phyloP scores from a whole-genome alignment of 2,888 invertebrate species.

The Drymonia ruficornis region DNA sequence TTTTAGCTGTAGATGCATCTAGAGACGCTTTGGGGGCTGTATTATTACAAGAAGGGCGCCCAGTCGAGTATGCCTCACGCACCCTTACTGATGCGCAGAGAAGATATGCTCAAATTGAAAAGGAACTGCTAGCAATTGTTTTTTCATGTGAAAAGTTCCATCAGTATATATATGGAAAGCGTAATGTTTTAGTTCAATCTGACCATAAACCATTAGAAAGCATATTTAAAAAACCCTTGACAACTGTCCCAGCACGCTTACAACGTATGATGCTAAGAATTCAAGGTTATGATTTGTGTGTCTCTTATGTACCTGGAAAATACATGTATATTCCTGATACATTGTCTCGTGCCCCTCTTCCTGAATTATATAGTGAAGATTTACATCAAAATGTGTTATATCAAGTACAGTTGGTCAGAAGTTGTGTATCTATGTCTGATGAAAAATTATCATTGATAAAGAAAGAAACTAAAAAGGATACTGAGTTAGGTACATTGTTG shows the following conservation, averaged over 20 bases:
- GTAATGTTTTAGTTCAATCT: conserved; percentile 27
- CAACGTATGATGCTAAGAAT: conserved; percentile 38
- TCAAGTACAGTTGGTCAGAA: not conserved
- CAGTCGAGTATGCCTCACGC: conserved; percentile 13
- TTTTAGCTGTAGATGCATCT: conserved; percentile 34
- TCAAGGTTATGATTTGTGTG: conserved; percentile 32
- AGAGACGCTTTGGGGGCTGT: conserved; percentile 26
- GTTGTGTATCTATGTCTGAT: not conserved
- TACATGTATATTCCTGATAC: conserved; percentile 40
- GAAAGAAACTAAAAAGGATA: conserved; percentile 16
- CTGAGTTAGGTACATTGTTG: conserved; percentile 16
- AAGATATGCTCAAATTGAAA: too few relatives aligned
- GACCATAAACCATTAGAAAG: conserved; percentile 43
- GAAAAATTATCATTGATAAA: conserved; percentile 19
- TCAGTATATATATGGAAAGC: conserved; percentile 39
- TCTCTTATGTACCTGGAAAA: conserved; percentile 36
- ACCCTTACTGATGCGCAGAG: conserved; percentile 30
- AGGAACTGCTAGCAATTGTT: conserved; percentile 42
- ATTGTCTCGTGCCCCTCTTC: conserved; percentile 29
- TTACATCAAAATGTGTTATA: too few relatives aligned
- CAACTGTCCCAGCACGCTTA: conserved; percentile 29
- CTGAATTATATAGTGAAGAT: conserved; percentile 13
- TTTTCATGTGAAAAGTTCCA: conserved; percentile 36
- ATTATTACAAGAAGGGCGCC: conserved; percentile 29
- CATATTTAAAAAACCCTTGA: conserved; percentile 35